phyloP scores from a whole-genome alignment of 2,797 vertebrate genomes.

The Thalassophryne amazonica region DNA sequence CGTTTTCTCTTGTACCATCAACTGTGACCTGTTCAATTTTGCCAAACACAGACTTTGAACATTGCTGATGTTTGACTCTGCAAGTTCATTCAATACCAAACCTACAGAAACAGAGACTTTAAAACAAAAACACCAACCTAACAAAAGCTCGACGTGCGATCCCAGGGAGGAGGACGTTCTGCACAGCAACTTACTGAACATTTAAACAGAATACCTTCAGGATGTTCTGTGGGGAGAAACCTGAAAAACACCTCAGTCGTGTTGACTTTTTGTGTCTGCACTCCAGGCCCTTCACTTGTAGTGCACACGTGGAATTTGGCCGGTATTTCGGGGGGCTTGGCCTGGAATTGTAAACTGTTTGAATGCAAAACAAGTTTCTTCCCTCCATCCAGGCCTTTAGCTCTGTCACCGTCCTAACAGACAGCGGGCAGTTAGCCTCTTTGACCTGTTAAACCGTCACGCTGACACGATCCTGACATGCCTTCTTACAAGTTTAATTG shows the following conservation, averaged over 20 bases:
- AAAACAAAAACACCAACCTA: too few relatives aligned
- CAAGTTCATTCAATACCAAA: too few relatives aligned
- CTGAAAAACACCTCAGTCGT: constrained; percentile 24
- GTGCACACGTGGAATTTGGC: background rate
- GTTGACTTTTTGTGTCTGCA: constrained; percentile 34
- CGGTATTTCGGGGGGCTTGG: background rate
- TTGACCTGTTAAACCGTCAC: too few relatives aligned
- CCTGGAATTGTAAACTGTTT: background rate
- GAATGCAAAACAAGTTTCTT: background rate
- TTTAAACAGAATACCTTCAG: constrained; percentile 28
- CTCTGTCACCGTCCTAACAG: background rate
- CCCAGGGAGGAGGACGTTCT: background rate
- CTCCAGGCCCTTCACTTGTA: background rate
- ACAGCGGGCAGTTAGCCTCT: background rate
- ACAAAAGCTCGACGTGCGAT: too few relatives aligned
- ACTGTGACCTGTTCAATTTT: too few relatives aligned
- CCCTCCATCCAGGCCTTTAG: background rate
- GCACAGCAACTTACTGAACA: constrained; percentile 1
- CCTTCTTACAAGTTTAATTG: too few relatives aligned
- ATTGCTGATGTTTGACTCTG: too few relatives aligned
- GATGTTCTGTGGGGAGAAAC: constrained; percentile 40
- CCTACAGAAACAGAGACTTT: too few relatives aligned
- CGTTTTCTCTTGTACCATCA: too few relatives aligned
- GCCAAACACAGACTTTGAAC: too few relatives aligned
- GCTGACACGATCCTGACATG: too few relatives aligned